phyloP scores from a whole-genome alignment of 2,888 invertebrate genomes.

The Eilema caniola region DNA sequence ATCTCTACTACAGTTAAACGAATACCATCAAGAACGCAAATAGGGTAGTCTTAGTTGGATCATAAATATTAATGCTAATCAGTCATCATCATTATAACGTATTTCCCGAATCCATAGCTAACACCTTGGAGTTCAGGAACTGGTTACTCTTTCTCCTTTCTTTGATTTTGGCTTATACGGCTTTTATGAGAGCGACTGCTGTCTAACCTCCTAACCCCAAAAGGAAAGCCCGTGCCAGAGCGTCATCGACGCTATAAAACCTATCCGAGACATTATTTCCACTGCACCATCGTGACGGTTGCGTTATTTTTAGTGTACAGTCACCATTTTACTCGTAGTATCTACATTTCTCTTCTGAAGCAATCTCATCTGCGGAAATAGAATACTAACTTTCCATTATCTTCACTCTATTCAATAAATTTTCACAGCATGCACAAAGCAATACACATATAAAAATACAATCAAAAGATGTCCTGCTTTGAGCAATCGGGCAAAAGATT shows the following conservation, averaged over 20 bases:
- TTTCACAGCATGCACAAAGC: neutral
- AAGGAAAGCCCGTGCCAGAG: too few relatives aligned
- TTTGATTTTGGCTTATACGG: too few relatives aligned
- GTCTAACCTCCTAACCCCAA: too few relatives aligned
- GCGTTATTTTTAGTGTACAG: neutral
- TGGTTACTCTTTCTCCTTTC: too few relatives aligned
- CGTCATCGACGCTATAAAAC: neutral
- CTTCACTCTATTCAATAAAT: neutral
- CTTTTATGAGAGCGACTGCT: too few relatives aligned
- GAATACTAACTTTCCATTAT: neutral
- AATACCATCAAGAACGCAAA: neutral
- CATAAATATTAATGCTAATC: too few relatives aligned
- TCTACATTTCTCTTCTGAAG: neutral
- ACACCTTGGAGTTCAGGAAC: too few relatives aligned
- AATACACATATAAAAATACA: conserved; percentile 44
- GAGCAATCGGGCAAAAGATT: conserved; percentile 45
- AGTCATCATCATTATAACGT: too few relatives aligned
- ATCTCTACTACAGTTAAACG: neutral
- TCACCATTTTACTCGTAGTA: neutral
- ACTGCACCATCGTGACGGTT: neutral
- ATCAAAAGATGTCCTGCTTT: conserved; percentile 24
- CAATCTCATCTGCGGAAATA: neutral
- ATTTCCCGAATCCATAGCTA: too few relatives aligned
- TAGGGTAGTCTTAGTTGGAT: too few relatives aligned
- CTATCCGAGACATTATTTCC: neutral